phyloP scores from a whole-genome alignment of 2,888 invertebrate species.

The Caenorhabditis sp. region DNA sequence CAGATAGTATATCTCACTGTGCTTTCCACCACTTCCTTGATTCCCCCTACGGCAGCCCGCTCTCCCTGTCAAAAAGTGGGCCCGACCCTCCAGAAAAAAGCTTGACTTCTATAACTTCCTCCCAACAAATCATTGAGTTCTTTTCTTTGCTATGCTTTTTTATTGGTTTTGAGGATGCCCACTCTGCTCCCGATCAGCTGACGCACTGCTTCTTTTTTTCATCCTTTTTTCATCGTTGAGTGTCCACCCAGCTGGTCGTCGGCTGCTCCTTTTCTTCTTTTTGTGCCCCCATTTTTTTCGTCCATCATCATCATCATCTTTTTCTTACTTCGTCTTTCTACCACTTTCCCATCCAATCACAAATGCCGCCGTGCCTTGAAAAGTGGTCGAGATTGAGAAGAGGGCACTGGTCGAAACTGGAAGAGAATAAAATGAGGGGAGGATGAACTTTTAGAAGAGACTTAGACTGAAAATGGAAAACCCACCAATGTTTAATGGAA shows the following conservation, averaged over 20 bases:
- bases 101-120: slow-evolving; percentile 23
- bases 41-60: too few species aligned
- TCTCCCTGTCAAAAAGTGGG: too few species aligned
- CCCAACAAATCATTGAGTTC: slow-evolving; percentile 36
- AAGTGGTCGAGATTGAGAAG: slow-evolving; percentile 58
- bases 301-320: slow-evolving; percentile 30
- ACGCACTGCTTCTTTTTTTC: slow-evolving; percentile 51
- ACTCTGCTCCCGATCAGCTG: slow-evolving; percentile 52
- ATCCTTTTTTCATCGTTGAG: slow-evolving; percentile 40
- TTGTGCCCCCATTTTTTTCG: not conserved
- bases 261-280: slow-evolving; percentile 6
- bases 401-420: slow-evolving; percentile 62
- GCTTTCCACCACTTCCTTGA: too few species aligned
- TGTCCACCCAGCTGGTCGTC: slow-evolving; percentile 60
- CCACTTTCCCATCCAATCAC: slow-evolving; percentile 40
- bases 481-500: slow-evolving; percentile 30
- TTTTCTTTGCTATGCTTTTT: slow-evolving; percentile 40
- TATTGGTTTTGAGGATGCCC: slow-evolving; percentile 43
- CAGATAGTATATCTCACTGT: too few species aligned
- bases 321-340: slow-evolving; percentile 10
- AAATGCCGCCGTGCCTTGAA: slow-evolving; percentile 58
- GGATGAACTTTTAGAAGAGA: slow-evolving; percentile 31
- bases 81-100: not conserved
- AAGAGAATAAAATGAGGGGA: slow-evolving; percentile 25
- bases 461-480: slow-evolving; percentile 44